A percentile compares a stretch with the other conserved stretches of the same genome.
phyloP scores from a whole-genome alignment of 1,140 invertebrate genomes.

The Ditylenchus dipsaci region DNA sequence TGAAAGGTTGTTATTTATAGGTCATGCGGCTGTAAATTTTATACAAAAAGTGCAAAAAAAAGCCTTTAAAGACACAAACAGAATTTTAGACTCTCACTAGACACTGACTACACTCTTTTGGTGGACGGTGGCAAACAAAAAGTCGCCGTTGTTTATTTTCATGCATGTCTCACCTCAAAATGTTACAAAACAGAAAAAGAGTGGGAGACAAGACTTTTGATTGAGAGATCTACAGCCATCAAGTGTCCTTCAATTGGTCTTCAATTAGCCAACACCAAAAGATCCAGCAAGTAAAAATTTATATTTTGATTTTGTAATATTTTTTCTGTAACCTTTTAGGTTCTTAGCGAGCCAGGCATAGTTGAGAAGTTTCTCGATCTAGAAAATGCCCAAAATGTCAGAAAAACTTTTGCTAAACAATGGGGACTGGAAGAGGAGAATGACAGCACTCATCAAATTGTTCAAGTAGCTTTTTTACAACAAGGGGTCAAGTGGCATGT shows the following conservation, averaged over 20 bases:
- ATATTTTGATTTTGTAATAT: background rate
- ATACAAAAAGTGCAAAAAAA: too few relatives aligned
- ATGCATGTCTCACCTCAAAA: slow-evolving; percentile 65
- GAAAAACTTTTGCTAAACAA: background rate
- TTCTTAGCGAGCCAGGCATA: background rate
- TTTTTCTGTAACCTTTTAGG: too few relatives aligned
- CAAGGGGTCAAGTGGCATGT: too few relatives aligned
- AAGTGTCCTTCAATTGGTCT: slow-evolving; percentile 88
- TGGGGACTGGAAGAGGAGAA: slow-evolving; percentile 3
- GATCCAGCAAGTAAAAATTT: slow-evolving; percentile 59
- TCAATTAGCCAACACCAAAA: slow-evolving; percentile 68
- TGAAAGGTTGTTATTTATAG: too few relatives aligned
- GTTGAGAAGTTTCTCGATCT: background rate
- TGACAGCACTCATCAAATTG: background rate
- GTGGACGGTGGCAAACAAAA: slow-evolving; percentile 64
- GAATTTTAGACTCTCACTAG: background rate
- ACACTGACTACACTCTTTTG: background rate
- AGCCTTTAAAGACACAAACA: too few relatives aligned
- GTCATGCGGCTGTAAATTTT: too few relatives aligned
- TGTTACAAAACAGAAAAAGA: slow-evolving; percentile 75
- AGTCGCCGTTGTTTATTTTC: slow-evolving; percentile 85
- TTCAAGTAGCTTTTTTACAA: too few relatives aligned
- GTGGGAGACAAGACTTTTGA: too few relatives aligned
- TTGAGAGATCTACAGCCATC: slow-evolving; percentile 76
- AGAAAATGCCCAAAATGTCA: background rate